Percentiles rank a stretch among this genome's conserved stretches.
Conservation (phyloP, 2,888 invertebrate species). For the Leucophenga montana region DNA sequence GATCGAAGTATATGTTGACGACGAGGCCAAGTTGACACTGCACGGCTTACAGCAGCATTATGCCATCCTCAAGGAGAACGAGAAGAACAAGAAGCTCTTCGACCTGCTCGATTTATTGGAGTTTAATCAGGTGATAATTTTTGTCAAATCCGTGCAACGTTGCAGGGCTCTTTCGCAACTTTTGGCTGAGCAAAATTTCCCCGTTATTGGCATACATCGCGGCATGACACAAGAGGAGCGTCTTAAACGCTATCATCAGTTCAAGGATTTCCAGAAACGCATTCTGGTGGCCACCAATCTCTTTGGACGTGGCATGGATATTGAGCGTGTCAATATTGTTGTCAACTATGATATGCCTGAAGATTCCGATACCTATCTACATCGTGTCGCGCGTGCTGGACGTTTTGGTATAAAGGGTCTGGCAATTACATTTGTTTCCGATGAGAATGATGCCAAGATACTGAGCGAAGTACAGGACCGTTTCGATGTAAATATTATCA, state of each 20-base stretch:
- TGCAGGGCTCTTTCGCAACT: constrained; percentile 97
- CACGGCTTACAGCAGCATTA: constrained; percentile 99
- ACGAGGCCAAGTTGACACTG: constrained; percentile 98
- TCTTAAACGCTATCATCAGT: constrained; percentile 96
- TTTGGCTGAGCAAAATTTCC: constrained; percentile 98
- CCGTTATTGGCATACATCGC: constrained; percentile 98
- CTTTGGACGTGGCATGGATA: constrained; percentile 99
- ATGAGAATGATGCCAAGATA: constrained; percentile 97
- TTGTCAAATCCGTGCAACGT: constrained; percentile 98
- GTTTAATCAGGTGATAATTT: constrained; percentile 99
- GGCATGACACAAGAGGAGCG: constrained; percentile 98
- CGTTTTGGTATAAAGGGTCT: constrained; percentile 99
- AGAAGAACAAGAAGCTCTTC: constrained; percentile 99
- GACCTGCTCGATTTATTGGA: constrained; percentile 98
- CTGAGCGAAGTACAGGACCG: constrained; percentile 99
- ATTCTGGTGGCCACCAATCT: constrained; percentile 98
- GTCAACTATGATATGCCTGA: constrained; percentile 99
- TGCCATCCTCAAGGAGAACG: constrained; percentile 98
- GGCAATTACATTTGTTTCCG: constrained; percentile 98
- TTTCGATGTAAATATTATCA: constrained; percentile 98
- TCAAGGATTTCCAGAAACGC: constrained; percentile 99
- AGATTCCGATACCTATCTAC: constrained; percentile 98
- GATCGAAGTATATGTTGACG: constrained; percentile 99
- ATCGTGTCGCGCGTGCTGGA: constrained; percentile 97
- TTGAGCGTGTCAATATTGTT: constrained; percentile 99